A percentile compares a stretch with the other conserved stretches of the same genome.
Evolutionary conservation across 2,797 vertebrate genomes (phyloP).

Genomic region (Sus cebifrons): DNA sequence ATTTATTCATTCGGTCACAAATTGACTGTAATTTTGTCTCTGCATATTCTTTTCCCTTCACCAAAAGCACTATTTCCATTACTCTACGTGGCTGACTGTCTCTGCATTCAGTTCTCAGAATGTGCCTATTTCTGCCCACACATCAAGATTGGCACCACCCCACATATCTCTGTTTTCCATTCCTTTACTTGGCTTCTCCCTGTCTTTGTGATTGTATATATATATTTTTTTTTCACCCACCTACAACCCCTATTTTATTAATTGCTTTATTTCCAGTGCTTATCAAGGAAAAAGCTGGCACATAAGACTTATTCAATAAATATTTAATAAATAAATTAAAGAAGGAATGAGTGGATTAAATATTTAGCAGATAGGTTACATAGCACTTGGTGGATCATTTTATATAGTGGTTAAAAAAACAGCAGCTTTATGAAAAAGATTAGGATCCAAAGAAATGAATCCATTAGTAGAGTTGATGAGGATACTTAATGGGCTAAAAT

Average conservation of each 20-base stretch:
- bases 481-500: background rate
- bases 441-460: background rate
- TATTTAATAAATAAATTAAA: background rate
- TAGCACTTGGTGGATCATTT: background rate
- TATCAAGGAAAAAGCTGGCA: background rate
- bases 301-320: background rate
- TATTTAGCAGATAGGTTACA: background rate
- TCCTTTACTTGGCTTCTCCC: background rate
- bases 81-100: background rate
- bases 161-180: background rate
- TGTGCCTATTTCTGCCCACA: background rate
- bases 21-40: background rate
- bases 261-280: background rate
- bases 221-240: background rate
- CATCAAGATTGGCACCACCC: background rate
- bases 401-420: background rate
- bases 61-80: background rate
- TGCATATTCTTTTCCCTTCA: background rate
- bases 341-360: background rate
- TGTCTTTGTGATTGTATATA: background rate
- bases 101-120: background rate
- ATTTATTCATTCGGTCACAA: background rate
- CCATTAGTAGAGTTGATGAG: background rate
- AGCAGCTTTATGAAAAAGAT: background rate
- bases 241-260: background rate